phyloP scores from a whole-genome alignment of 2,888 invertebrate species.

The Sesia apiformis region DNA sequence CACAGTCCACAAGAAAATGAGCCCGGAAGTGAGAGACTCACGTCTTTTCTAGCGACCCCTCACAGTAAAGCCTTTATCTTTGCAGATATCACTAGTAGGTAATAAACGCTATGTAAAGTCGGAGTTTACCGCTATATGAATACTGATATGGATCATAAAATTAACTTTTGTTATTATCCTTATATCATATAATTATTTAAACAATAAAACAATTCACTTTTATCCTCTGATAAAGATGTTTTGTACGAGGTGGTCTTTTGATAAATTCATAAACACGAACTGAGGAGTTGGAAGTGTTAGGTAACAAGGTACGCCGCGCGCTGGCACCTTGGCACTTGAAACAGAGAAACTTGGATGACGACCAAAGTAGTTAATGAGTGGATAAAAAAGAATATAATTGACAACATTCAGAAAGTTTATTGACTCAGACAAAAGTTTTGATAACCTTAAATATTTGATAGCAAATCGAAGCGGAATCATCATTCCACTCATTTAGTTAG shows the following conservation, averaged over 20 bases:
- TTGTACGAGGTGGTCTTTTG: slow-evolving; percentile 28
- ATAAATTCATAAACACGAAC: slow-evolving; percentile 21
- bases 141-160: slow-evolving; percentile 34
- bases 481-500: too few relatives aligned
- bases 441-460: too few relatives aligned
- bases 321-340: slow-evolving; percentile 37
- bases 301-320: slow-evolving; percentile 23
- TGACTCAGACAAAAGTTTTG: too few relatives aligned
- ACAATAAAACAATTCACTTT: slow-evolving; percentile 48
- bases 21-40: slow-evolving; percentile 4
- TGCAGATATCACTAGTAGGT: slow-evolving; percentile 34
- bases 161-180: slow-evolving; percentile 35
- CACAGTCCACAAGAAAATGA: not conserved
- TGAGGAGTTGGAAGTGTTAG: slow-evolving; percentile 20
- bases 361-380: slow-evolving; percentile 29
- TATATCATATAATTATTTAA: slow-evolving; percentile 12
- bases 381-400: not conserved
- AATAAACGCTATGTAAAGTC: not conserved
- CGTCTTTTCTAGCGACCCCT: slow-evolving; percentile 45
- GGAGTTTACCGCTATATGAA: slow-evolving; percentile 12
- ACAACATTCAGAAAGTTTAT: too few relatives aligned
- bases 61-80: slow-evolving; percentile 61
- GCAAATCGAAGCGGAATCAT: too few relatives aligned
- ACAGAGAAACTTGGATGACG: slow-evolving; percentile 37
- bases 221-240: slow-evolving; percentile 28